phyloP scores from a whole-genome alignment of 2,888 invertebrate genomes.

The Tenthredo livida region DNA sequence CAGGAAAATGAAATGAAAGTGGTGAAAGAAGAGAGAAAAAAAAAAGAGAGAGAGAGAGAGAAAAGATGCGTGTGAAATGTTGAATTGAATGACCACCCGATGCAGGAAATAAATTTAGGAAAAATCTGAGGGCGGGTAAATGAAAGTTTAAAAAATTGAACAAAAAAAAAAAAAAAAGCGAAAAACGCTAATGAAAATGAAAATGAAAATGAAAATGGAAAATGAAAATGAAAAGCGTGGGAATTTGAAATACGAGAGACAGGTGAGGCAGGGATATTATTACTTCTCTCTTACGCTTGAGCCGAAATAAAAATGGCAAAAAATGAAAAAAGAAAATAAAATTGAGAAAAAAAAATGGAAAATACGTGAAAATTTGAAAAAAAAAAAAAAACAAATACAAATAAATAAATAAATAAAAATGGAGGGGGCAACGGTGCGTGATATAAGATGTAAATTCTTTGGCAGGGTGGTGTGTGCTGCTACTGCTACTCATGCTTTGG shows the following conservation, averaged over 20 bases:
- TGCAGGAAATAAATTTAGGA: neutral
- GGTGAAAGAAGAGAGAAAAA: neutral
- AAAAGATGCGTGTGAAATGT: neutral
- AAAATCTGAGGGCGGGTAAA: neutral
- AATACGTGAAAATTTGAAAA: neutral
- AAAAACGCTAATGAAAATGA: neutral
- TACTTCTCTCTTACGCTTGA: neutral
- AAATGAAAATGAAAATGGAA: neutral
- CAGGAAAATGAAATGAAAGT: neutral
- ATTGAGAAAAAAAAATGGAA: neutral
- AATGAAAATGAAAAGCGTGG: neutral
- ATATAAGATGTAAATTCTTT: constrained; percentile 23
- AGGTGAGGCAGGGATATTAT: neutral
- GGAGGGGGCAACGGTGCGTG: neutral
- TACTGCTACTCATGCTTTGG: neutral
- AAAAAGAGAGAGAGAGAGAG: neutral
- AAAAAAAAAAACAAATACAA: neutral
- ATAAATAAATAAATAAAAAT: neutral
- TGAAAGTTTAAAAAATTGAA: neutral
- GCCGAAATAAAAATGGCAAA: neutral
- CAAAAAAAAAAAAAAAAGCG: neutral
- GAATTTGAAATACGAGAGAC: neutral
- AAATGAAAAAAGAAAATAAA: neutral
- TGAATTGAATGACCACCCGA: neutral
- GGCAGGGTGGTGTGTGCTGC: neutral